Conservation (phyloP, 2,888 invertebrate species). For the Limnephilus auricula region DNA sequence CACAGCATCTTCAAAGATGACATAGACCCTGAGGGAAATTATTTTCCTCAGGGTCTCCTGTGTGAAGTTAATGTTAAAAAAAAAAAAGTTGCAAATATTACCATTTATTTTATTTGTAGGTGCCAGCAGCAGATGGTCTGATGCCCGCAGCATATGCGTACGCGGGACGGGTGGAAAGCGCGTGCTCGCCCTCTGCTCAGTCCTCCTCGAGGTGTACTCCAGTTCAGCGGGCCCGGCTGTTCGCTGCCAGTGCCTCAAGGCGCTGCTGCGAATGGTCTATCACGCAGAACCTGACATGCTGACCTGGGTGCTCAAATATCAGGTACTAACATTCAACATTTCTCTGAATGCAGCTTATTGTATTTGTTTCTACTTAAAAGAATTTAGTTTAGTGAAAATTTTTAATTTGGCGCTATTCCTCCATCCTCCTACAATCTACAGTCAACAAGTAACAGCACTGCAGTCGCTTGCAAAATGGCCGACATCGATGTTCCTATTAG, state of each 20-base stretch:
- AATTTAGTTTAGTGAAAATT: too few species aligned
- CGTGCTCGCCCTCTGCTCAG: slow-evolving; percentile 91
- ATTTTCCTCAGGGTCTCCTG: too few species aligned
- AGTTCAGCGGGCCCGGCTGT: slow-evolving; percentile 98
- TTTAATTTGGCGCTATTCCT: too few species aligned
- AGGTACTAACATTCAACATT: slow-evolving; percentile 69
- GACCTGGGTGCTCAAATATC: slow-evolving; percentile 83
- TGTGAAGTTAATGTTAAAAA: too few species aligned
- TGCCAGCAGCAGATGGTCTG: slow-evolving; percentile 68
- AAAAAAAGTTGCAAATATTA: neutral
- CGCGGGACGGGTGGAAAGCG: slow-evolving; percentile 82
- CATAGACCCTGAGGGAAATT: too few species aligned
- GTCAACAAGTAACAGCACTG: too few species aligned
- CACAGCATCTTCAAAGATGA: too few species aligned
- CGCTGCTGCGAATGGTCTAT: slow-evolving; percentile 96
- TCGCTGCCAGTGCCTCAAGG: slow-evolving; percentile 96
- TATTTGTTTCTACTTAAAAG: neutral
- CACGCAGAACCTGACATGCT: slow-evolving; percentile 93
- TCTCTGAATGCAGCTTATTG: neutral
- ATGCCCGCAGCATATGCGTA: slow-evolving; percentile 84
- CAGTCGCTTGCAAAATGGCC: too few species aligned
- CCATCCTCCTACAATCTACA: too few species aligned
- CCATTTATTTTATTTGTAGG: neutral
- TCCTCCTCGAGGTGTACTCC: slow-evolving; percentile 98
- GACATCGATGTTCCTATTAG: too few species aligned